Evolutionary conservation across 2,113 vertebrate genomes (phyloP).

Genomic region (Scomber scombrus): DNA sequence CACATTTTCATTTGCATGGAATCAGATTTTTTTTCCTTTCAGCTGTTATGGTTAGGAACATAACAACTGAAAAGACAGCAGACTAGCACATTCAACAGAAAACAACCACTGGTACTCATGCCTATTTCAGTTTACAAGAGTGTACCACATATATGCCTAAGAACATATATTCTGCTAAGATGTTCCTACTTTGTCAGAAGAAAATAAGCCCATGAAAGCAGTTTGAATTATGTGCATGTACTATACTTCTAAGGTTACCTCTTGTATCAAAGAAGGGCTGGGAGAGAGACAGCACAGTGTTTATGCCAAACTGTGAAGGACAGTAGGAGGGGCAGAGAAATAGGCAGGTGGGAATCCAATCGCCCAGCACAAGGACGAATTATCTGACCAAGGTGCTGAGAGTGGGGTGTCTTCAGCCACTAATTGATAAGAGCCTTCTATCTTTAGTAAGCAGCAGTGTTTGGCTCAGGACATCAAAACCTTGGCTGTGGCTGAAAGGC

Average conservation of each 20-base stretch:
- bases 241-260: slow-evolving; percentile 62
- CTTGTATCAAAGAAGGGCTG: slow-evolving; percentile 32
- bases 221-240: slow-evolving; percentile 1
- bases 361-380: slow-evolving; percentile 77
- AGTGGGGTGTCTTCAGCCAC: slow-evolving; percentile 78
- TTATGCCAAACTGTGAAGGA: slow-evolving; percentile 81
- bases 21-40: slow-evolving; percentile 19
- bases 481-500: slow-evolving; percentile 80
- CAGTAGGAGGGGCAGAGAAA: slow-evolving; percentile 76
- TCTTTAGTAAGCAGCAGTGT: slow-evolving; percentile 82
- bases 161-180: slow-evolving; percentile 21
- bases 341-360: slow-evolving; percentile 80
- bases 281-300: slow-evolving; percentile 46
- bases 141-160: slow-evolving; percentile 25
- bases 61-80: background rate
- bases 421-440: slow-evolving; percentile 86
- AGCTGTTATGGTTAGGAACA: slow-evolving; percentile 37
- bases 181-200: slow-evolving; percentile 12
- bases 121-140: slow-evolving; percentile 35
- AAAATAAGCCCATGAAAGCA: slow-evolving; percentile 2
- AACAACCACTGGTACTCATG: slow-evolving; percentile 33
- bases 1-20: slow-evolving; percentile 59
- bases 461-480: slow-evolving; percentile 83
- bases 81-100: slow-evolving; percentile 28
- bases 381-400: slow-evolving; percentile 83